Evolutionary conservation across 2,113 vertebrate genomes (phyloP), one percentile per base, ranked within the genome.

Genomic region (Antechinus stuartii): DNA sequence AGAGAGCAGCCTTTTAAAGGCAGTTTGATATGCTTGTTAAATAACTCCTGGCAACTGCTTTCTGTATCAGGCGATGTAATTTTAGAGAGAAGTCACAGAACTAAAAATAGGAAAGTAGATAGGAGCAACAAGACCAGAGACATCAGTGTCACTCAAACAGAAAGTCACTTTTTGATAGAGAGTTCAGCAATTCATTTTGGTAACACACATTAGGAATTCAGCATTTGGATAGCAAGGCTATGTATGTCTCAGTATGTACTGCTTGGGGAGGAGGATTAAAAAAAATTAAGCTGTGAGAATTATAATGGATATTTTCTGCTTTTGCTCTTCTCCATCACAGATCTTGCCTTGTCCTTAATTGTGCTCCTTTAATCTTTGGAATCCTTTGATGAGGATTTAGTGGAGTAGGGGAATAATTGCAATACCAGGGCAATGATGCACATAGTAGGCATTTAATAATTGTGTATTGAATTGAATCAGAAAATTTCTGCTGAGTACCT

Each of bases 101-200:
- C 95, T 97, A 97, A 97, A 97, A 97, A 97, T 97, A 97, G 97
- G 54, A 90, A 96, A 68, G 93, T 93, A 89, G 95, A 96, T 96
- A 96, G 95, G 97, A 96, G 95, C 96, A 94, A 97, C 96, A 98
- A 95, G 95, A 96, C 96, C 95, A 92, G 94, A 95, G 97, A 96
- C 97, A 95, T 96, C 95, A 95, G 90, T 97, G 96, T 97, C 97
- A 98, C 92, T 97, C 96, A 97, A 96, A 97, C 68, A 91, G 68
- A 94, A 92, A 97, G 97, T 96, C 96, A 98, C 92, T 97, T 98
- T 95, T 97, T 97, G 97, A 97, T 96, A 97, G 97, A 91, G 68
- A 94, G 96, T 96, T 93, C 91, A 97, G 95, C 94, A 97, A 92
- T 94, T 96, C 95, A 96, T 95, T 93, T 93, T 97, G 97, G 61